These are phyloP conservation scores for Hypselothyrea guttata DNA, from an alignment of 2,888 invertebrate genomes.

Conservation along the genomic window DNA sequence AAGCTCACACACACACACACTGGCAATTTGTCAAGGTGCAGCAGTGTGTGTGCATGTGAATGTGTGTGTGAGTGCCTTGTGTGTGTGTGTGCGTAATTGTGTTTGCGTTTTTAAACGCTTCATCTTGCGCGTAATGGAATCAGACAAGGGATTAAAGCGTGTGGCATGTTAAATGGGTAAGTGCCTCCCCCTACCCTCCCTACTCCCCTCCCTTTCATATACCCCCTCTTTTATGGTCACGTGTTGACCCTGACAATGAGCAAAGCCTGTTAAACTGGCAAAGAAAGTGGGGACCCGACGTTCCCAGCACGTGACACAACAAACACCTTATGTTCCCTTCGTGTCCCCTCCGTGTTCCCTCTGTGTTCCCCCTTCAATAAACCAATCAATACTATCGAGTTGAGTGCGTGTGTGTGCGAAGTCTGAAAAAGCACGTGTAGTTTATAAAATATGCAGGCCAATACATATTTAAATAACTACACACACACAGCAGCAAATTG, in stretches of 20 bases:
- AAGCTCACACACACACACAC: conserved; percentile 22
- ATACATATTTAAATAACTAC: conserved; percentile 63
- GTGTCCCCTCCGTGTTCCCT: too few species aligned
- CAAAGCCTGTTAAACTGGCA: conserved; percentile 2
- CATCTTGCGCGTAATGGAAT: conserved; percentile 28
- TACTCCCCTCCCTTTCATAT: background rate
- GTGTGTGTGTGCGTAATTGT: conserved; percentile 25
- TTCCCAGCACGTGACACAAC: conserved; percentile 25
- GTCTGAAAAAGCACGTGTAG: conserved; percentile 48
- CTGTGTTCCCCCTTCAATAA: conserved; percentile 18
- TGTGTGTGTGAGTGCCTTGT: too few species aligned
- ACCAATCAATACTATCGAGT: conserved; percentile 64
- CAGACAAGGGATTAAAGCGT: conserved; percentile 47
- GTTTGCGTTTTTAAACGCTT: conserved; percentile 39
- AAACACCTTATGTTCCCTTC: too few species aligned
- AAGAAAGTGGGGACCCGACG: background rate
- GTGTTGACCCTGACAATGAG: conserved; percentile 23
- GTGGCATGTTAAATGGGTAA: conserved; percentile 61
- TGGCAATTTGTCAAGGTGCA: conserved; percentile 51
- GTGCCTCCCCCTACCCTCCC: conserved; percentile 3
- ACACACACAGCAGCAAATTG: conserved; percentile 9
- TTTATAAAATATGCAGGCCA: conserved; percentile 48
- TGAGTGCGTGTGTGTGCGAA: conserved; percentile 21
- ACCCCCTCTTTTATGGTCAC: too few species aligned
- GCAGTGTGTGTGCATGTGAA: too few species aligned